Evolutionary conservation across 2,113 vertebrate genomes (phyloP), one percentile per base, ranked within the genome.

Genomic region (Bambusicola thoracicus): DNA sequence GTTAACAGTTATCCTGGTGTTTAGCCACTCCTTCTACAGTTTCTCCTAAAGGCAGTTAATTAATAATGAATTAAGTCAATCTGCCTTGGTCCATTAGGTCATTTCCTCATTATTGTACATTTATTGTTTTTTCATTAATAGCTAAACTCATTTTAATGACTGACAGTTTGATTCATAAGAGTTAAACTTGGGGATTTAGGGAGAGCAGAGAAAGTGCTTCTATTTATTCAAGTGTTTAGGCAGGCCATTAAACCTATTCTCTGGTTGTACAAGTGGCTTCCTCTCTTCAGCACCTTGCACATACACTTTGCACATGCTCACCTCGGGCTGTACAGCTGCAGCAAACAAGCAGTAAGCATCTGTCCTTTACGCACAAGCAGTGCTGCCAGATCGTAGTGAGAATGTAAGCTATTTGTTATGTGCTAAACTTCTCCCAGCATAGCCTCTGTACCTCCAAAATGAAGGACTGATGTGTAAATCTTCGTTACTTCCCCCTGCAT

Each of bases 21-120:
- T 95, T 59, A 59, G 34, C 67, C 74, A 48, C 82, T 94, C 86
- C 69, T 43, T 69, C 55, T 84, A 20, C 49, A 76, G 40, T 93
- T 96, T 96, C 66, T 93, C 84, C 84, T 91, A 40, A 81, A 51
- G 91, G 90, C 73, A 92, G 46, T 92, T 95, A 96, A 91, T 96
- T 96, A 95, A 95, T 95, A 86, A 93, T 84, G 93, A 94, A 93
- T 97, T 86, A 96, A 94, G 66, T 95, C 89, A 88, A 92, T 94
- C 69, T 94, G 76, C 48, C 38, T 86, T 68, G 69, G 73, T 87
- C 88, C 84, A 77, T 96, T 96, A 94, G 93, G 86, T 96, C 88
- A 96, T 93, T 97, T 96, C 95, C 95, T 97, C 86, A 55, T 94
- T 77, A 84, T 69, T 92, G 74, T 84, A 51, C 40, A 69, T 94